phyloP scores from a whole-genome alignment of 2,113 vertebrate species.

The Ploceus nigricollis region DNA sequence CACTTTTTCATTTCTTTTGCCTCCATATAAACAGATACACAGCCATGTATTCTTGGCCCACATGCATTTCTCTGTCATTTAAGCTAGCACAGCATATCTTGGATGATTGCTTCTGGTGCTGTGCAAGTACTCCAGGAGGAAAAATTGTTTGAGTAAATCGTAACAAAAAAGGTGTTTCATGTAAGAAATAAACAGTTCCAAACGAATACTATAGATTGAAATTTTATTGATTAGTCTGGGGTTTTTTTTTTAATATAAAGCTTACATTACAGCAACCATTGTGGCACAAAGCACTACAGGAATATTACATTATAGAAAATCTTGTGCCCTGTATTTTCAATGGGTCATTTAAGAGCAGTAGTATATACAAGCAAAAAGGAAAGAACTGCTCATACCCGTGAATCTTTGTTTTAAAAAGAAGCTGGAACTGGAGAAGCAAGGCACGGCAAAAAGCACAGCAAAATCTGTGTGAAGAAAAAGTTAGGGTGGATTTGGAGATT shows the following conservation, averaged over 20 bases:
- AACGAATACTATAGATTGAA: slow-evolving; percentile 63
- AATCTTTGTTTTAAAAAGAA: slow-evolving; percentile 1
- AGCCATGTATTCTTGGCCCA: background rate
- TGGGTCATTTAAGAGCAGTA: background rate
- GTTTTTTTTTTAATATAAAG: slow-evolving; percentile 39
- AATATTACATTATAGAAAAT: slow-evolving; percentile 50
- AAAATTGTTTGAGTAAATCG: slow-evolving; percentile 41
- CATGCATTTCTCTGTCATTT: background rate
- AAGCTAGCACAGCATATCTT: background rate
- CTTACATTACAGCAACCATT: slow-evolving; percentile 69
- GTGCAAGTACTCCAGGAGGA: background rate
- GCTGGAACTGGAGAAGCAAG: background rate
- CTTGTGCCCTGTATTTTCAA: slow-evolving; percentile 24
- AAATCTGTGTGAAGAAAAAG: background rate
- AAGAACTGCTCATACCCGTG: background rate
- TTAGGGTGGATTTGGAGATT: background rate
- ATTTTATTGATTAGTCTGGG: slow-evolving; percentile 54
- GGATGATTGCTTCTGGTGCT: background rate
- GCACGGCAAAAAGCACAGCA: background rate
- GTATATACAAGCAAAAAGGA: background rate
- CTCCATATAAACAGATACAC: background rate
- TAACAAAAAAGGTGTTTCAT: slow-evolving; percentile 40
- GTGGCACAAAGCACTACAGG: slow-evolving; percentile 37
- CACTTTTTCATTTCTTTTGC: background rate
- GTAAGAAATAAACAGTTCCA: slow-evolving; percentile 58